Conservation (phyloP, 30 jellyfish, hydroid and myxozoan genomes). For the Hydractinia symbiolongicarpus region DNA sequence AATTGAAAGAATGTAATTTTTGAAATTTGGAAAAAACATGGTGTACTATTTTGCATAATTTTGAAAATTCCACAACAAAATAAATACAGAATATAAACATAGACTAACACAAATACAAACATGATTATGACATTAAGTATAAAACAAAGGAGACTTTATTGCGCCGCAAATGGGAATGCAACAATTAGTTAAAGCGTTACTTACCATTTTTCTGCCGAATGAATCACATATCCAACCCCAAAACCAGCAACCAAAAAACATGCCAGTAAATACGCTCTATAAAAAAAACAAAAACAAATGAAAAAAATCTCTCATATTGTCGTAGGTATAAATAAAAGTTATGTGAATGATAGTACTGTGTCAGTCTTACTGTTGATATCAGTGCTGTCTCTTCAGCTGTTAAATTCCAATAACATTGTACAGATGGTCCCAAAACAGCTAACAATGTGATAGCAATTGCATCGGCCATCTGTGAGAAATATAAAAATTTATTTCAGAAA, state of each 20-base stretch:
- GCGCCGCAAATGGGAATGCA: background rate
- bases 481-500: background rate
- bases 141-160: background rate
- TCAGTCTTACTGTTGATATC: conserved; percentile 38
- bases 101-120: no score
- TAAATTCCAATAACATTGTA: conserved; percentile 44
- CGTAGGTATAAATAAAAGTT: background rate
- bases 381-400: conserved; percentile 29
- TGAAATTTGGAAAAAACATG: no score
- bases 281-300: conserved; percentile 22
- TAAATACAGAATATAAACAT: no score
- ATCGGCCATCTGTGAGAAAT: conserved; percentile 36
- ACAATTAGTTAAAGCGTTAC: background rate
- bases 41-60: no score
- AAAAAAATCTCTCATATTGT: background rate
- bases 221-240: conserved; percentile 49
- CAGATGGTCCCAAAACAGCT: conserved; percentile 38
- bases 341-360: background rate
- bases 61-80: no score
- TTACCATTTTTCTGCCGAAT: conserved; percentile 39
- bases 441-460: conserved; percentile 37
- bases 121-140: no score
- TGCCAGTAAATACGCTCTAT: conserved; percentile 44
- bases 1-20: background rate
- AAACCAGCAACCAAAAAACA: conserved; percentile 46